phyloP scores from a whole-genome alignment of 2,113 vertebrate species.

The Meriones unguiculatus region DNA sequence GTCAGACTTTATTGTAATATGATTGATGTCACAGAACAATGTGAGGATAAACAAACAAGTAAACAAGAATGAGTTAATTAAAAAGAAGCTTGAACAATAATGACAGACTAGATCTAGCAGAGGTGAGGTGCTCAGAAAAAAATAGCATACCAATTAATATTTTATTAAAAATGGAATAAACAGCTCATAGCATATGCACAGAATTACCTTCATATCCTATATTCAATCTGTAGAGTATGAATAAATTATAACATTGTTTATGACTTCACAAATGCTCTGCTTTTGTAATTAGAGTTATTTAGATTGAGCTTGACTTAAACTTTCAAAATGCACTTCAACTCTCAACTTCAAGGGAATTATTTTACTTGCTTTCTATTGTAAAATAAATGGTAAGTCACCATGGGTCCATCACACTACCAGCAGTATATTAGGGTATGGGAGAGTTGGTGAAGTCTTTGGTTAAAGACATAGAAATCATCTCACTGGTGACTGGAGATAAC shows the following conservation, averaged over 20 bases:
- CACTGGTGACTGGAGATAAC: background rate
- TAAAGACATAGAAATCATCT: background rate
- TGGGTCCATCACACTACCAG: background rate
- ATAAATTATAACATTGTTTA: background rate
- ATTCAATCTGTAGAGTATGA: background rate
- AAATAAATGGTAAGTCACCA: background rate
- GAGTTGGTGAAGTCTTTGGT: background rate
- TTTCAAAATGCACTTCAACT: background rate
- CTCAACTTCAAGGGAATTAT: background rate
- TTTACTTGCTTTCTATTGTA: background rate
- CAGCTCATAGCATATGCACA: background rate
- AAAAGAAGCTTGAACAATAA: background rate
- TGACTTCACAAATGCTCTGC: background rate
- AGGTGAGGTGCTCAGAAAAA: background rate
- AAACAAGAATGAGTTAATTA: background rate
- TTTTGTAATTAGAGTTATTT: background rate
- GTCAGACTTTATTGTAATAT: background rate
- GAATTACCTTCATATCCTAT: background rate
- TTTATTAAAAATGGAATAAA: background rate
- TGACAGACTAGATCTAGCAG: background rate
- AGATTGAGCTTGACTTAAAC: background rate
- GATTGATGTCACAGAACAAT: background rate
- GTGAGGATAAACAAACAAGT: background rate
- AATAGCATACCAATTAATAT: background rate
- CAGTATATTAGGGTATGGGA: background rate